Base-by-base conservation (phyloP, 2,113 vertebrate species). In the Montifringilla adamsi region DNA sequence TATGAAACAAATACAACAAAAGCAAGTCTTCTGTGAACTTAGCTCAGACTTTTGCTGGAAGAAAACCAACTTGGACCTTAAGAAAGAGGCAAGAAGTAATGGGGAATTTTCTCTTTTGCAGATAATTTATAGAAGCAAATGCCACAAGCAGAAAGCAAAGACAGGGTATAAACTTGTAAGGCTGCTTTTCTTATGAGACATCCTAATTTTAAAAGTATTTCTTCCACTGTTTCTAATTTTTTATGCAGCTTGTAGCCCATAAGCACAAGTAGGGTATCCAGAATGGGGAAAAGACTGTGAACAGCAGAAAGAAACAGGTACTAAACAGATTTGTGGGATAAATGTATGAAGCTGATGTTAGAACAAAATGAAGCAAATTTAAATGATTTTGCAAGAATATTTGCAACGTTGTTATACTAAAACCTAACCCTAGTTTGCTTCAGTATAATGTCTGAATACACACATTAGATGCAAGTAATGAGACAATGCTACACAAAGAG, bases 331-430 rank as follows among this genome's bases (percentile, higher is more conserved):
- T 46, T 21, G 30, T n/a, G 13, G 13, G 8, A 4, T 68, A 13
- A 83, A 55, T 31, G 9, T 49, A 37, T 17, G 49, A 90, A 77
- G 55, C 5, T 1, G 0, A 46, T 30, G 7, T n/a, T 73, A 73
- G 20, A 78, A 55, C 2, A 59, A 37, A 78, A 80, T 37, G 22
- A 84, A 84, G 7, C 2, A 77, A 59, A 87, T 33, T 11, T n/a
- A 80, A 75, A 59, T 28, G 23, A 24, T 74, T 84, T 77, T 75
- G 70, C 35, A 90, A 56, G 12, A 64, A 22, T 49, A 59, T 84
- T 75, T 78, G 33, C 2, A 20, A 49, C 0, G 0, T 10, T 47
- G 2, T 69, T 58, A 26, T 21, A 52, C 21, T 52, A 70, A 84
- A 47, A 43, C 21, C 4, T 63, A 80, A 62, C 3, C 5, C 6